These are phyloP conservation scores for Gisinianus flammeolus DNA, from an alignment of 2,888 invertebrate species.

Conservation along the genomic window DNA sequence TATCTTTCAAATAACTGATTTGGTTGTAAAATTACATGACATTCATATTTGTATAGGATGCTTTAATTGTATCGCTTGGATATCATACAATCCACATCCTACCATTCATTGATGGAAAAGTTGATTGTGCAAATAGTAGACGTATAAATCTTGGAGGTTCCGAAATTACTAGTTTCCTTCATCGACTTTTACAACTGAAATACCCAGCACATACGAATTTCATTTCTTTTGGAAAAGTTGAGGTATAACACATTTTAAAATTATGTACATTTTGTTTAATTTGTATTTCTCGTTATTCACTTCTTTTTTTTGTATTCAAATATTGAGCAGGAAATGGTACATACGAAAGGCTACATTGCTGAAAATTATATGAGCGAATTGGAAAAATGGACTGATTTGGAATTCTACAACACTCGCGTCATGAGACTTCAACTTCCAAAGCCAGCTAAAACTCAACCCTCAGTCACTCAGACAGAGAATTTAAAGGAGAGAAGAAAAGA, in stretches of 20 bases:
- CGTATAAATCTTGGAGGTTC: slow-evolving; percentile 87
- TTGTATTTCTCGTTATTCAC: neutral
- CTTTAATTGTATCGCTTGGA: slow-evolving; percentile 82
- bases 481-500: slow-evolving; percentile 87
- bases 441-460: slow-evolving; percentile 71
- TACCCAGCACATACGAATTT: slow-evolving; percentile 90
- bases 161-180: slow-evolving; percentile 83
- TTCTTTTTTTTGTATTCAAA: neutral
- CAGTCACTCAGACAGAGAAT: slow-evolving; percentile 76
- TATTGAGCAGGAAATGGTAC: slow-evolving; percentile 72
- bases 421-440: slow-evolving; percentile 83
- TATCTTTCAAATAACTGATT: slow-evolving; percentile 21
- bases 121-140: slow-evolving; percentile 74
- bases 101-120: slow-evolving; percentile 76
- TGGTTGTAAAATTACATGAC: neutral
- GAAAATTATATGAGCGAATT: slow-evolving; percentile 80
- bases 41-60: slow-evolving; percentile 61
- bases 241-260: slow-evolving; percentile 64
- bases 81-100: slow-evolving; percentile 88
- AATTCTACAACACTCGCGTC: slow-evolving; percentile 82
- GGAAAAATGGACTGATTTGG: slow-evolving; percentile 78
- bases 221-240: slow-evolving; percentile 83
- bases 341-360: slow-evolving; percentile 79
- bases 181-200: slow-evolving; percentile 86
- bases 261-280: neutral